Conservation (phyloP, 2,888 invertebrate genomes). For the Himalopsyche kuldschensis region DNA sequence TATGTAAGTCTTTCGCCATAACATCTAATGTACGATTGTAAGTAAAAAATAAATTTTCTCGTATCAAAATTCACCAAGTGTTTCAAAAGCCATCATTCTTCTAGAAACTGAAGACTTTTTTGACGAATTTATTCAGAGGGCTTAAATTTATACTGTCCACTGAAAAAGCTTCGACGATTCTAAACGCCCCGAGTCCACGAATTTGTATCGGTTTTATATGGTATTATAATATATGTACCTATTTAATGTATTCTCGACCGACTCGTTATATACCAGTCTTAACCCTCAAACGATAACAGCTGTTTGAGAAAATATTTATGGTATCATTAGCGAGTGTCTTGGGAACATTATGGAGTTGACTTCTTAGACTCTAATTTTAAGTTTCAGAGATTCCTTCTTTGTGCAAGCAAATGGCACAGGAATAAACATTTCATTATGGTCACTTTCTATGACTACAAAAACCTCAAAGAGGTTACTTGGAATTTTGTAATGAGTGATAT, state of each 20-base stretch:
- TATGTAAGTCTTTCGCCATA: too few relatives aligned
- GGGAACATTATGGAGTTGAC: conserved; percentile 28
- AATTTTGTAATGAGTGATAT: too few relatives aligned
- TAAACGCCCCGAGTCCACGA: not conserved
- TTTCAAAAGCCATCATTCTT: not conserved
- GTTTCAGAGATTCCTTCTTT: conserved; percentile 12
- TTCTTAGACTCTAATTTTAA: conserved; percentile 5
- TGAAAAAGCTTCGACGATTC: not conserved
- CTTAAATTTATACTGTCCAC: not conserved
- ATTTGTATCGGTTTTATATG: not conserved
- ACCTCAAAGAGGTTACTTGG: not conserved
- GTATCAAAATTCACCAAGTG: not conserved
- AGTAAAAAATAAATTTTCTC: not conserved
- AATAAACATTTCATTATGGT: conserved; percentile 11
- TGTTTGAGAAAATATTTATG: conserved; percentile 30
- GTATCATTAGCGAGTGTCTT: conserved; percentile 33
- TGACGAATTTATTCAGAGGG: not conserved
- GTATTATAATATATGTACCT: not conserved
- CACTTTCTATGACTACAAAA: not conserved
- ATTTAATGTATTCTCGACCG: conserved; percentile 7
- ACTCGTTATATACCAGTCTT: conserved; percentile 7
- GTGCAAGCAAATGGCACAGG: not conserved
- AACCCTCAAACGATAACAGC: conserved; percentile 9
- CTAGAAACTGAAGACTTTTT: not conserved
- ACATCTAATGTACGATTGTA: not conserved